Evolutionary conservation across 2,113 vertebrate genomes (phyloP).

Genomic region (Protobothrops flavoviridis): DNA sequence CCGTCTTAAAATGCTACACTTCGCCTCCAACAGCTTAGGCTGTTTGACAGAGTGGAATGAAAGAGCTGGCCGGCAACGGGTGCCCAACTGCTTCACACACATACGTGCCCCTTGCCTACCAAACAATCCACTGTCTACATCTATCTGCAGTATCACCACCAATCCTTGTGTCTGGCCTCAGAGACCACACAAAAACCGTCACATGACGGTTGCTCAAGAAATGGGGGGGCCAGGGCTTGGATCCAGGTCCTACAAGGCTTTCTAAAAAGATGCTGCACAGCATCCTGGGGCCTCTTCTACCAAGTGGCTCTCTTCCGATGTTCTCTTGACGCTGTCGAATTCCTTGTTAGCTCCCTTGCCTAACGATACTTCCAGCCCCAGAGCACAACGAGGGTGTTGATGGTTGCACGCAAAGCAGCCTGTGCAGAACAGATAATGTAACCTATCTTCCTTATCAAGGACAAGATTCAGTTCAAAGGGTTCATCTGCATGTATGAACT

Average conservation of each 20-base stretch:
- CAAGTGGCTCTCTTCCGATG: neutral
- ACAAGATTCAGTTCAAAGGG: neutral
- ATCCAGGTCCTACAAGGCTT: neutral
- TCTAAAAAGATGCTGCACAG: neutral
- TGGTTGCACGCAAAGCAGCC: neutral
- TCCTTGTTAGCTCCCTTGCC: neutral
- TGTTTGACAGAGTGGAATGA: neutral
- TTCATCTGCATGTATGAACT: neutral
- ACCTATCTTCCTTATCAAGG: neutral
- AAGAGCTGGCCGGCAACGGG: neutral
- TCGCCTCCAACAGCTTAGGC: neutral
- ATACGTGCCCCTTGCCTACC: accelerated
- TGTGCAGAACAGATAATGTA: neutral
- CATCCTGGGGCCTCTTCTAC: neutral
- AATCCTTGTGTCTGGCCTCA: neutral
- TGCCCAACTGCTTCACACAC: neutral
- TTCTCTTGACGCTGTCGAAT: neutral
- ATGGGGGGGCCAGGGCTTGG: neutral
- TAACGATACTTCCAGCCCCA: neutral
- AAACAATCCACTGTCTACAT: neutral
- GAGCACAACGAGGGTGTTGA: neutral
- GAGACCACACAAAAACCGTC: neutral
- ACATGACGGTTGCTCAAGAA: neutral
- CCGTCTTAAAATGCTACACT: neutral
- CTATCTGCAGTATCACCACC: neutral